These are phyloP conservation scores for Odontomachus brunneus DNA, from an alignment of 1,140 invertebrate genomes.

Conservation along the genomic window DNA sequence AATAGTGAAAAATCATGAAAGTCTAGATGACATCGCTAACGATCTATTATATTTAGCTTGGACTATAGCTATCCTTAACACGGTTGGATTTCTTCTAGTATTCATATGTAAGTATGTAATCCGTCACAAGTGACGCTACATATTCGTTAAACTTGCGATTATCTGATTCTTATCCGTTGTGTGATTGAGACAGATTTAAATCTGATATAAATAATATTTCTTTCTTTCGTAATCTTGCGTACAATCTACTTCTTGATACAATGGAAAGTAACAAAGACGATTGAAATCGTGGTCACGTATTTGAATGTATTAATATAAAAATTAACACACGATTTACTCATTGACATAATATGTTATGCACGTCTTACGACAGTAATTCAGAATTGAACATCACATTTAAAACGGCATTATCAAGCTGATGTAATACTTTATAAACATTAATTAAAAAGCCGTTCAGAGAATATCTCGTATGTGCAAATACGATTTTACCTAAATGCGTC, in stretches of 20 bases:
- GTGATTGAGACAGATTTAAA: neutral
- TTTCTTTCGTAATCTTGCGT: neutral
- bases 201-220: neutral
- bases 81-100: constrained; percentile 86
- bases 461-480: neutral
- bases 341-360: neutral
- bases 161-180: neutral
- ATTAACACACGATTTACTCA: neutral
- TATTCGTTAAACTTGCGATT: neutral
- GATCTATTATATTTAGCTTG: constrained; percentile 82
- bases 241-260: neutral
- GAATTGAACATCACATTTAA: neutral
- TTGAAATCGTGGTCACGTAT: neutral
- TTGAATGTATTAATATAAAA: neutral
- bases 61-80: constrained; percentile 86
- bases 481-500: constrained; percentile 1
- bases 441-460: neutral
- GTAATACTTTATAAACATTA: constrained; percentile 6
- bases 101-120: constrained; percentile 86
- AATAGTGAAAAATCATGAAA: constrained; percentile 83
- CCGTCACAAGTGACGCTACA: neutral
- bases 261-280: neutral
- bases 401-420: neutral
- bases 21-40: constrained; percentile 77
- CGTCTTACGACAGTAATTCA: neutral